Base-by-base conservation (phyloP, 2,888 invertebrate species). In the Bellardia pandia region DNA sequence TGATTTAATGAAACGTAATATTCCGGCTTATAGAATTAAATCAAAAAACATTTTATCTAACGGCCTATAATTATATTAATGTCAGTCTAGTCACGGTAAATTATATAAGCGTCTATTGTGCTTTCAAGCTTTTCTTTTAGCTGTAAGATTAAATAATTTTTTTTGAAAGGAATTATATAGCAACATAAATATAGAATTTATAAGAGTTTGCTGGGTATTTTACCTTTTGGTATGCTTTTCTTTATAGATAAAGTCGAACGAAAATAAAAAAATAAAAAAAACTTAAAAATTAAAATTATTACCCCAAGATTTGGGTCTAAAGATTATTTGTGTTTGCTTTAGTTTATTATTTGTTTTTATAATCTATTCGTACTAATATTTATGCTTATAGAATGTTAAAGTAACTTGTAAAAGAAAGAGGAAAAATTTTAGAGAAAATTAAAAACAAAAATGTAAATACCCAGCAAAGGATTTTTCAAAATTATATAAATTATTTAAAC, bases 131-230 rank as follows among this genome's bases (percentile, higher is more conserved):
- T 60, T 16, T 71, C 16, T 48, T 5, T 53, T 45, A 8, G 16
- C 5, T 53, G n/a, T 48, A 37, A 13, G 1, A 42, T 45, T 13
- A 1, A 30, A 74, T 42, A 72, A 56, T 9, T 69, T 8, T 33
- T 51, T 51, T 14, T 30, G 7, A 40, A 16, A 51, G 14, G 7
- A 9, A 56, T 5, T 14, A 37, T 13, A 9, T 45, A 3, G 14
- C 4, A 37, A 11, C 58, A 58, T 58, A 30, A 30, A 58, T 42
- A 6, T 23, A 45, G 90, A 85, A 90, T 53, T 76, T 90, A 68
- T 88, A 88, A 85, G 88, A 14, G 90, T 89, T 40, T 79, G 88
- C 85, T 6, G 90, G 89, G 8, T 90, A 89, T 71, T 90, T 90
- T 56, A 90, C 90, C 8, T 89, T 84, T 66, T 58, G 89, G 23